These are phyloP conservation scores for Crotalus horridus DNA, from an alignment of 2,113 vertebrate genomes.

Conservation along the genomic window DNA sequence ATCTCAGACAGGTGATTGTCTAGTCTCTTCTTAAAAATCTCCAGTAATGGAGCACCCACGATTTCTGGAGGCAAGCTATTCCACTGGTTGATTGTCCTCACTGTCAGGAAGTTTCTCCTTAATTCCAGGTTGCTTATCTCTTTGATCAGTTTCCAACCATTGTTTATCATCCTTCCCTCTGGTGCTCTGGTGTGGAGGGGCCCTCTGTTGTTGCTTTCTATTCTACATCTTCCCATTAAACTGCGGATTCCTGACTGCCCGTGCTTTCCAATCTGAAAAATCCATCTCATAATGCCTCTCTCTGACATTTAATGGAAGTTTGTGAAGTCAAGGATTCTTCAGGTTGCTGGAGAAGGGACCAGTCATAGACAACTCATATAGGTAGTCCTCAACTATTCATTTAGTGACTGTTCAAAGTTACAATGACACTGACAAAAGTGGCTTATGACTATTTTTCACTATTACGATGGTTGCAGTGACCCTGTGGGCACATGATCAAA, in stretches of 20 bases:
- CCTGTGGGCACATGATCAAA: background rate
- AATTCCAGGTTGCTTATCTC: too few species aligned
- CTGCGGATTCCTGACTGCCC: background rate
- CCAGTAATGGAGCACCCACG: too few species aligned
- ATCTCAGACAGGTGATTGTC: too few species aligned
- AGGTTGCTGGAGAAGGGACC: background rate
- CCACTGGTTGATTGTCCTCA: too few species aligned
- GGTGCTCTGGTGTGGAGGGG: too few species aligned
- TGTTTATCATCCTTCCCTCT: too few species aligned
- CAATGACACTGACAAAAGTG: background rate
- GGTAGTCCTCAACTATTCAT: background rate
- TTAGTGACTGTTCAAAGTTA: background rate
- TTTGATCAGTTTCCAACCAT: too few species aligned
- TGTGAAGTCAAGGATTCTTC: background rate
- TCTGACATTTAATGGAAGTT: background rate
- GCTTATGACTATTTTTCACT: background rate
- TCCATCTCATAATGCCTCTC: background rate
- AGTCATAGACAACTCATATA: background rate
- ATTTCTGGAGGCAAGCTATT: too few species aligned
- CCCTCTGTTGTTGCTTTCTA: too few species aligned
- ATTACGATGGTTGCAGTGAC: background rate
- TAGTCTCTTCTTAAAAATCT: too few species aligned
- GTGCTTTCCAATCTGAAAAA: background rate
- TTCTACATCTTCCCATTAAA: background rate
- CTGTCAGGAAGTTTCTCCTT: too few species aligned